phyloP scores from a whole-genome alignment of 2,888 invertebrate species.

The Oscheius myriophilus region DNA sequence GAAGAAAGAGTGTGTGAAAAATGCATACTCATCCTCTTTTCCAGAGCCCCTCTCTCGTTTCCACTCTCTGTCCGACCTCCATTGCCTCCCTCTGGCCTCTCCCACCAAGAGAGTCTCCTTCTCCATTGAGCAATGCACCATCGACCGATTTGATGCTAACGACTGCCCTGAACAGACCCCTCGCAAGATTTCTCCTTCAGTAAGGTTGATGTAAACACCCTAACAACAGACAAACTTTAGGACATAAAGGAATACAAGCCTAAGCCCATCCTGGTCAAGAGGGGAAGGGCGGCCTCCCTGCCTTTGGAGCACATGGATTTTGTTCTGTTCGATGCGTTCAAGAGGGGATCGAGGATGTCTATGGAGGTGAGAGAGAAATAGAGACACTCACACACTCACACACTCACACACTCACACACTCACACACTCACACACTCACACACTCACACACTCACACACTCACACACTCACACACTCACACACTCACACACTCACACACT shows the following conservation, averaged over 20 bases:
- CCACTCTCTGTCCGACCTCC: conserved; percentile 21
- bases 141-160: neutral
- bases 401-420: neutral
- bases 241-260: conserved; percentile 4
- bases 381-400: neutral
- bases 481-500: neutral
- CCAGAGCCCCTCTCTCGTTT: conserved; percentile 18
- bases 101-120: conserved; percentile 29
- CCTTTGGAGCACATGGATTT: conserved; percentile 60
- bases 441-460: too few relatives aligned
- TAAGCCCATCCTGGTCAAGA: conserved; percentile 41
- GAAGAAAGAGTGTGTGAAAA: neutral
- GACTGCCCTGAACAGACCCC: too few relatives aligned
- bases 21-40: neutral
- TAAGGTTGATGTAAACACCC: neutral
- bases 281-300: conserved; percentile 21
- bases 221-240: neutral
- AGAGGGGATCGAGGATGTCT: conserved; percentile 51
- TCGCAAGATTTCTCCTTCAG: neutral
- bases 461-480: neutral
- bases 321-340: conserved; percentile 58
- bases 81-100: conserved; percentile 1
- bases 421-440: too few relatives aligned
- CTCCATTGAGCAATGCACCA: conserved; percentile 12
- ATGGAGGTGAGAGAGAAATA: conserved; percentile 34